These are phyloP conservation scores for Drosophila athabasca DNA, from an alignment of 1,140 invertebrate species.

Conservation along the genomic window DNA sequence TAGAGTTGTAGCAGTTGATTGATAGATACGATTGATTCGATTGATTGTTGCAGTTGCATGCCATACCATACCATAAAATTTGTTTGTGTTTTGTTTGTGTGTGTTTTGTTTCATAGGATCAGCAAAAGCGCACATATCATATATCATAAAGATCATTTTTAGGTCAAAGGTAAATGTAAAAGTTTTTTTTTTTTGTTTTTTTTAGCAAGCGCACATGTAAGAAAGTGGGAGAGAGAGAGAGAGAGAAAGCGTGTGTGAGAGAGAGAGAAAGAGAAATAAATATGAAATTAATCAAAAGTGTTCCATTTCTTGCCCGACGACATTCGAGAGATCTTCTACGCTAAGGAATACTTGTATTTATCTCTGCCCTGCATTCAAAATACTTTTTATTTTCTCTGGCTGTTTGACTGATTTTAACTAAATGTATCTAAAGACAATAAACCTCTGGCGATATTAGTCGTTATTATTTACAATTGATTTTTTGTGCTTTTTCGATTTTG, in stretches of 20 bases:
- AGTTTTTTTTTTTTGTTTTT: constrained; percentile 37
- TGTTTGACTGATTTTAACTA: constrained; percentile 67
- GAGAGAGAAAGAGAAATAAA: constrained; percentile 69
- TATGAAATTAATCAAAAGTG: constrained; percentile 61
- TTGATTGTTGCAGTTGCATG: constrained; percentile 36
- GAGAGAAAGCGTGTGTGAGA: constrained; percentile 52
- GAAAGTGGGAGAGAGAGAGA: constrained; percentile 67
- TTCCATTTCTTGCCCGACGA: constrained; percentile 22
- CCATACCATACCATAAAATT: constrained; percentile 40
- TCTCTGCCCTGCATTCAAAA: constrained; percentile 14
- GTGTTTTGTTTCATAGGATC: constrained; percentile 9
- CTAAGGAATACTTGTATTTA: neutral
- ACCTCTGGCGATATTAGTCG: constrained; percentile 9
- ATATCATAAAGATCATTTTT: constrained; percentile 35
- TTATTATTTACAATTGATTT: constrained; percentile 45
- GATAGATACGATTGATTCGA: constrained; percentile 13
- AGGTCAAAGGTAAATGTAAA: constrained; percentile 36
- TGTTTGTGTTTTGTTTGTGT: constrained; percentile 50
- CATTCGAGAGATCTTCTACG: constrained; percentile 10
- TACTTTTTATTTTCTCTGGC: constrained; percentile 3
- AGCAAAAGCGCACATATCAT: constrained; percentile 33
- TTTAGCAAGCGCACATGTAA: constrained; percentile 77
- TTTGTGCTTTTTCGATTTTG: constrained; percentile 15
- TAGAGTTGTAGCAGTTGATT: constrained; percentile 28
- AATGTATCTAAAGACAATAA: constrained; percentile 34